Conservation (phyloP, 2,797 vertebrate genomes). For the Brachymystax lenok region DNA sequence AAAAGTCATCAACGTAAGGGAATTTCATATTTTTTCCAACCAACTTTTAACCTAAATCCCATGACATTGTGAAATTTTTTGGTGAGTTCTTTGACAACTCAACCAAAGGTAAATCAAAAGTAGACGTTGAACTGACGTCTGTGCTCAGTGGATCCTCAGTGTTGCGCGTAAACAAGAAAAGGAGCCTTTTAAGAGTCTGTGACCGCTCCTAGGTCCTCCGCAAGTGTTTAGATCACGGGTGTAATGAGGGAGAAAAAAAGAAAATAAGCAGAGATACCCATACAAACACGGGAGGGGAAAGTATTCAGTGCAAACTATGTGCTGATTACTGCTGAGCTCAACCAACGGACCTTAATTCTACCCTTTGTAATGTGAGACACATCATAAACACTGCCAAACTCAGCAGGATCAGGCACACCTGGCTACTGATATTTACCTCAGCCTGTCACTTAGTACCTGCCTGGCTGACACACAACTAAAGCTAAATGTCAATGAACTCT, state of each 20-base stretch:
- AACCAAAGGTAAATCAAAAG: too few species aligned
- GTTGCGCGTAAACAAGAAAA: not conserved
- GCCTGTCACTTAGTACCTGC: not conserved
- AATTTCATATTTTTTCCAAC: too few species aligned
- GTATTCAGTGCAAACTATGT: conserved; percentile 18
- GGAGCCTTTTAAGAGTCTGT: conserved; percentile 1
- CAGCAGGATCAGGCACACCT: conserved; percentile 8
- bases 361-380: conserved; percentile 9
- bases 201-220: not conserved
- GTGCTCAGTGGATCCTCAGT: not conserved
- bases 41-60: too few species aligned
- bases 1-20: too few species aligned
- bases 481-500: not conserved
- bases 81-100: too few species aligned
- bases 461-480: not conserved
- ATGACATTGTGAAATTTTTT: too few species aligned
- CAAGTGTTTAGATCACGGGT: conserved; percentile 3
- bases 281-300: conserved; percentile 17
- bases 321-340: conserved; percentile 6
- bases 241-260: conserved; percentile 12
- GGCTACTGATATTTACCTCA: conserved; percentile 5
- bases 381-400: conserved; percentile 14
- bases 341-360: not conserved
- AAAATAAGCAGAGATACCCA: conserved; percentile 13
- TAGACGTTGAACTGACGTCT: too few species aligned